Percentiles rank a stretch among this genome's conserved stretches.
These are phyloP conservation scores for Torymus tubicola DNA, from an alignment of 2,888 invertebrate species.

Conservation along the genomic window DNA sequence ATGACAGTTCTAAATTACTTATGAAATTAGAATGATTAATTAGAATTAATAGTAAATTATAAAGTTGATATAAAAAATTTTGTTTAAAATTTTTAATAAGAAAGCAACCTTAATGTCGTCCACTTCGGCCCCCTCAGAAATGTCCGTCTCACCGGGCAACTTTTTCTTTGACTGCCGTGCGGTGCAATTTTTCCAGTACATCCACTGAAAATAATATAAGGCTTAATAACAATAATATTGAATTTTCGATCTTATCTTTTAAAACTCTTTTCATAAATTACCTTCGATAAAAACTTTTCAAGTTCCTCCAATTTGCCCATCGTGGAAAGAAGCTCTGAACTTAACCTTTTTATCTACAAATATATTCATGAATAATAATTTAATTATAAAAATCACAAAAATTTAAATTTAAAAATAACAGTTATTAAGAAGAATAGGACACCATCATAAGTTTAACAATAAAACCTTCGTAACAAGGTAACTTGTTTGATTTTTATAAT, in stretches of 20 bases:
- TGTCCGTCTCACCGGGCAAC: slow-evolving; percentile 56
- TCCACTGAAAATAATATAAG: slow-evolving; percentile 69
- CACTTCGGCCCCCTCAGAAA: slow-evolving; percentile 50
- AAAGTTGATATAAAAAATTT: too few species aligned
- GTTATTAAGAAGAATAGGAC: too few species aligned
- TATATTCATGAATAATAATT: slow-evolving; percentile 12
- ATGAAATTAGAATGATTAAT: too few species aligned
- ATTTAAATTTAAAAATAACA: too few species aligned
- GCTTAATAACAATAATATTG: slow-evolving; percentile 65
- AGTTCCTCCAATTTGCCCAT: slow-evolving; percentile 67
- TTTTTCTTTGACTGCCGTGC: slow-evolving; percentile 39
- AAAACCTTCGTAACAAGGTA: neutral
- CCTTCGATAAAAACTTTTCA: slow-evolving; percentile 69
- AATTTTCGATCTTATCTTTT: neutral
- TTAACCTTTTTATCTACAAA: slow-evolving; percentile 67
- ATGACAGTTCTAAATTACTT: too few species aligned
- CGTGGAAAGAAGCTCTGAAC: slow-evolving; percentile 63
- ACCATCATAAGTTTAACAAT: too few species aligned
- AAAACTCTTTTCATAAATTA: slow-evolving; percentile 57
- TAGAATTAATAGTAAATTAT: too few species aligned
- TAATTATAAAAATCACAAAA: neutral
- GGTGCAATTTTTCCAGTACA: slow-evolving; percentile 59
- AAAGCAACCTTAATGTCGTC: slow-evolving; percentile 64
- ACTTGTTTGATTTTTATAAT: slow-evolving; percentile 4
- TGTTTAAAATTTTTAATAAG: too few species aligned